Conservation (phyloP, 2,797 vertebrate species). For the Peromyscus eremicus region DNA sequence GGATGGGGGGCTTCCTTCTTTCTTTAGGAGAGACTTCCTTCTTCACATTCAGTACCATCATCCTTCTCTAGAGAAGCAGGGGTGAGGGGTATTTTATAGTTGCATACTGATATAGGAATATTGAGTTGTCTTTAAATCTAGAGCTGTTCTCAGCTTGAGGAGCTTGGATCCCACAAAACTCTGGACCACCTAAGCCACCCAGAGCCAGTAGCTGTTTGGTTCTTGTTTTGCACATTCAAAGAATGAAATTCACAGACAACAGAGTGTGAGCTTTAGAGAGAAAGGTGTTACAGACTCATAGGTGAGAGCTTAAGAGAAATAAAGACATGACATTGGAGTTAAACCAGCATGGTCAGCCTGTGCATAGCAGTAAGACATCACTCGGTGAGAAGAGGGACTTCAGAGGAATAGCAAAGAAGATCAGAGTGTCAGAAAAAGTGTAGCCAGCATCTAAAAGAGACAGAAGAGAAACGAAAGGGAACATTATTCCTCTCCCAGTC, state of each 20-base stretch:
- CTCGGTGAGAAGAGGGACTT: not conserved
- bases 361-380: no score
- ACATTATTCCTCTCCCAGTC: not conserved
- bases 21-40: not conserved
- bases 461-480: not conserved
- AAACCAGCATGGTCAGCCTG: not conserved
- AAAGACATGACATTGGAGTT: not conserved
- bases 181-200: not conserved
- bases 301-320: not conserved
- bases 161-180: not conserved
- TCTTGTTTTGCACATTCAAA: not conserved
- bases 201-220: not conserved
- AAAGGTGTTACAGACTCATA: not conserved
- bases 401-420: not conserved
- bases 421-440: not conserved
- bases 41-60: not conserved
- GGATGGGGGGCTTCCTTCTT: not conserved
- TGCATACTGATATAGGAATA: not conserved
- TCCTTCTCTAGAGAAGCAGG: not conserved
- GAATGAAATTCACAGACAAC: not conserved
- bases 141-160: not conserved
- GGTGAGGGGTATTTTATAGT: not conserved
- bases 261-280: not conserved
- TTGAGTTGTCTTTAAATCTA: not conserved
- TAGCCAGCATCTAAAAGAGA: not conserved